Evolutionary conservation across 1,140 invertebrate species (phyloP), one percentile per base, ranked within the genome.

Genomic region (Phthorimaea operculella): DNA sequence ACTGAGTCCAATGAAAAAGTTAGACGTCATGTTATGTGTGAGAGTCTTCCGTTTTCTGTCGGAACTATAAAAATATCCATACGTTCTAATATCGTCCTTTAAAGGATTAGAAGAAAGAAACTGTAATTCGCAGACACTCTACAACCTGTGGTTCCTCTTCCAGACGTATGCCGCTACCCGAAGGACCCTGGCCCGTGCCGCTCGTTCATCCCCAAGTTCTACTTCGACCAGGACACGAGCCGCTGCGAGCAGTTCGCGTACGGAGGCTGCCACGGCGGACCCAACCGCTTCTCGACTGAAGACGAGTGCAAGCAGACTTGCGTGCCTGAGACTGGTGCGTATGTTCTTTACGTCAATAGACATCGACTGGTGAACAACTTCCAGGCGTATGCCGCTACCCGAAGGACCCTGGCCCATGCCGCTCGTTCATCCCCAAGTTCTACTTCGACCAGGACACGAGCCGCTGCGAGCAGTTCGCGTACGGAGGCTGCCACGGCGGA

Each of bases 401-500:
- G 0, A 72, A 81, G 52, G 92, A 94, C 59, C 66, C 86, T 15
- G 95, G 95, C 4, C 87, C 90, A 1, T 96, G 95, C 74, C 66
- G 79, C 28, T 88, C 74, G 0, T 74, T 79, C 17, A 88, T 90
- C 60, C 68, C 76, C 2, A 93, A 92, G 81, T 93, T 89, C 74
- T 94, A 89, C 79, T 96, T 90, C 71, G 89, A 95, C 64, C 58
- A 70, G 21, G 61, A 50, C 34, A 76, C 51, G n/a, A 83, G 79
- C 60, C 79, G 70, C 55, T 93, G 90, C 70, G 83, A 76, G 33
- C 70, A 88, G 64, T 96, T 96, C 74, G 68, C 68, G 0, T 96
- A 94, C 72, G 90, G 93, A 15, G 95, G 95, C 50, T 96, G 94
- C 70, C 87, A 88, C 42, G 94, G 94, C 12, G 94, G 94, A 60